Conservation (phyloP, 2,113 vertebrate genomes). For the Dascyllus trimaculatus region DNA sequence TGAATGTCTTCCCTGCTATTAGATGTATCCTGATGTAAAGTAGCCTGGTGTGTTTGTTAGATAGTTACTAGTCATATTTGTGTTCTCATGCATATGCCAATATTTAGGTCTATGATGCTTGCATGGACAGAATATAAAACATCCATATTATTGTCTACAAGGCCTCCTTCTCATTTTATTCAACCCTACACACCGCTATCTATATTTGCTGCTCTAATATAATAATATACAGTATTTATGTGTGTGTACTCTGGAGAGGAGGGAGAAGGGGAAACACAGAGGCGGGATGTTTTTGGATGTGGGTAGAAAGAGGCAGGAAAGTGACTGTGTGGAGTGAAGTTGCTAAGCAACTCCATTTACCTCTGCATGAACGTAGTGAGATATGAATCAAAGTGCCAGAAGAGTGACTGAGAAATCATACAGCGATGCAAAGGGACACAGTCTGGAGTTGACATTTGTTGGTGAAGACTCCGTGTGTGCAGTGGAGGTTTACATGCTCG, state of each 20-base stretch:
- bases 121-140: no score
- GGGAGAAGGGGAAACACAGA: constrained; percentile 4
- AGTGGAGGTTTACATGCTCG: constrained; percentile 20
- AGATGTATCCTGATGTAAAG: no score
- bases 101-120: no score
- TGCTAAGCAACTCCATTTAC: constrained; percentile 75
- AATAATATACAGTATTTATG: background rate
- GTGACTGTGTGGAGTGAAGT: constrained; percentile 58
- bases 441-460: constrained; percentile 49
- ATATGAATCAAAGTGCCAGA: constrained; percentile 53
- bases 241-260: background rate
- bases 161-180: no score
- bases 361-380: constrained; percentile 36
- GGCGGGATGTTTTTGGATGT: constrained; percentile 12
- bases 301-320: constrained; percentile 24
- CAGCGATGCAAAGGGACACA: constrained; percentile 18
- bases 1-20: no score
- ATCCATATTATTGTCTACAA: no score
- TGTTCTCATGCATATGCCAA: no score
- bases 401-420: constrained; percentile 42
- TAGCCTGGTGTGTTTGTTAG: no score
- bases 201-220: background rate
- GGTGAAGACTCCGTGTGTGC: constrained; percentile 15
- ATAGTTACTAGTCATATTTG: no score
- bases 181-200: background rate